These are phyloP conservation scores for Prostheceraeus crozeri DNA, from an alignment of 2,888 invertebrate species.

Conservation along the genomic window DNA sequence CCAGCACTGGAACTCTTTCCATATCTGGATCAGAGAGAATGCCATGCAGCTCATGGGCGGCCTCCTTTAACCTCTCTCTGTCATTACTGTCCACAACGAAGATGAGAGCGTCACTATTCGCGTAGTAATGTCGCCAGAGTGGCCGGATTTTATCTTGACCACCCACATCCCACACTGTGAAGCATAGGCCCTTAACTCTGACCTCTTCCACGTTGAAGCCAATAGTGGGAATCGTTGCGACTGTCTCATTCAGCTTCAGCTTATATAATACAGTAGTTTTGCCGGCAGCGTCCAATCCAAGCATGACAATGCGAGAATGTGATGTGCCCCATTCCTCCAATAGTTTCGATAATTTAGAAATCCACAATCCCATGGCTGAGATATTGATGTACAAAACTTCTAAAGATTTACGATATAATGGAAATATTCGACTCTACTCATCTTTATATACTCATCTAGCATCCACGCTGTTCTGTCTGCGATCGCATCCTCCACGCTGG, in stretches of 20 bases:
- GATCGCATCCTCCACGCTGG: too few species aligned
- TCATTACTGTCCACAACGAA: slow-evolving; percentile 99
- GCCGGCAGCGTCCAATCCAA: slow-evolving; percentile 97
- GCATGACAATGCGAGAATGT: slow-evolving; percentile 99
- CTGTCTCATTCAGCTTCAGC: slow-evolving; percentile 99
- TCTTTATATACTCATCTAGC: too few species aligned
- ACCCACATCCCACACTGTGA: slow-evolving; percentile 95
- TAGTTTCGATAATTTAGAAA: not conserved
- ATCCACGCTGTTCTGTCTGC: too few species aligned
- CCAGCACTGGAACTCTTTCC: slow-evolving; percentile 93
- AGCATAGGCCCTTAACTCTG: slow-evolving; percentile 87
- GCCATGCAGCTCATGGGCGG: slow-evolving; percentile 93
- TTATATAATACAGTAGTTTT: slow-evolving; percentile 99
- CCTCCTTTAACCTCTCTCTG: slow-evolving; percentile 95
- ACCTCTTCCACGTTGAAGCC: slow-evolving; percentile 94
- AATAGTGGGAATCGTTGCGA: slow-evolving; percentile 98
- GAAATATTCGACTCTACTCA: too few species aligned
- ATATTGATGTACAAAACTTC: too few species aligned
- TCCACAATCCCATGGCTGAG: not conserved
- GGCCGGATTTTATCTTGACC: slow-evolving; percentile 96
- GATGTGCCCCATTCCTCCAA: too few species aligned
- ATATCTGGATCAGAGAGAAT: slow-evolving; percentile 99
- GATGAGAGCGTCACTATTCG: slow-evolving; percentile 78
- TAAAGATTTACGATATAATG: too few species aligned
- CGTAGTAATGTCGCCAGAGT: slow-evolving; percentile 93